Conservation (phyloP, 2,797 vertebrate genomes). For the Xenops minutus region DNA sequence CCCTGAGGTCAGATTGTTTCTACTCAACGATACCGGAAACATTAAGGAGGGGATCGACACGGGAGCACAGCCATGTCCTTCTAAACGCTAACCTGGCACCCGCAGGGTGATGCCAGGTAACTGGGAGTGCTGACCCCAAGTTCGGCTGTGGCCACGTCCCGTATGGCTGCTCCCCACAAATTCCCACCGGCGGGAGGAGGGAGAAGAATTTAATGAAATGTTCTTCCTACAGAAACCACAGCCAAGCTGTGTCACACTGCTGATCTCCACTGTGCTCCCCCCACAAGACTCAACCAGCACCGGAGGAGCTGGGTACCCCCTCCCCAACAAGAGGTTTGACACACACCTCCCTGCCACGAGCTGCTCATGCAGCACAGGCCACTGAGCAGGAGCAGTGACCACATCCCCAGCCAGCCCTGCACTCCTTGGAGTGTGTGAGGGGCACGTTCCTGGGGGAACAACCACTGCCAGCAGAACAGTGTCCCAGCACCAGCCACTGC, state of each 20-base stretch:
- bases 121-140: neutral
- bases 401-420: neutral
- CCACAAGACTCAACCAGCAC: neutral
- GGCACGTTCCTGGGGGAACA: rapidly evolving
- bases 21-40: neutral
- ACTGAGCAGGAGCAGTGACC: neutral
- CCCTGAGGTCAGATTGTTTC: conserved; percentile 62
- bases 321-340: neutral
- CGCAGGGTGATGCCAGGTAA: neutral
- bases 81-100: neutral
- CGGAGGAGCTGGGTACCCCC: neutral
- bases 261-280: neutral
- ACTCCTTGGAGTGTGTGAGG: neutral
- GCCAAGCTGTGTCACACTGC: neutral
- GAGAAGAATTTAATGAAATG: neutral
- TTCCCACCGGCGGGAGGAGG: rapidly evolving
- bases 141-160: neutral
- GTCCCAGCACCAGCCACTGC: rapidly evolving
- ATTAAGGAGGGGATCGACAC: neutral
- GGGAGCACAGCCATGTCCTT: neutral
- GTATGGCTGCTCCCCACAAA: neutral
- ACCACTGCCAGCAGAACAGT: rapidly evolving
- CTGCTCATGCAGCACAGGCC: neutral
- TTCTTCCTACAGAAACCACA: neutral
- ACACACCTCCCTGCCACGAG: neutral